Evolutionary conservation across 37 sponge, comb jelly and placozoan genomes (phyloP), one percentile per base, ranked within the genome.

Genomic region (Cliona cf. orientalis): DNA sequence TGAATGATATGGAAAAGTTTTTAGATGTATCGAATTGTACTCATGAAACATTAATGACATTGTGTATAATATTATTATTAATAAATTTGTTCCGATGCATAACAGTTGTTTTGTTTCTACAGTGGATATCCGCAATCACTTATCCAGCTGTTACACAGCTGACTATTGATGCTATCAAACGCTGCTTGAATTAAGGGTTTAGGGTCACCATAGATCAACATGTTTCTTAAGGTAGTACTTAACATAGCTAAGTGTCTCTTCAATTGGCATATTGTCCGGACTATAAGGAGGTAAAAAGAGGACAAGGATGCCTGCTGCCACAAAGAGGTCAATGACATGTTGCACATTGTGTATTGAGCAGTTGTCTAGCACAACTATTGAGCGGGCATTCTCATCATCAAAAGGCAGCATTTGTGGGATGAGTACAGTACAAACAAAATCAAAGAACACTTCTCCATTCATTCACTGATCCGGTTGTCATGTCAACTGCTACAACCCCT

Each of bases 351-450:
- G 70, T 42, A 69, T 43, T n/a, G 70, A 69, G 12, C 36, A 36
- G 40, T 69, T 69, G 70, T 69, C 70, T 43, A 69, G 36, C 21
- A 69, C 42, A 42, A 31, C 72, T 35, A 74, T 74, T 2, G 74
- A 83, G 42, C 34, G 72, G 21, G 45, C n/a, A 40, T 41, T 57
- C 14, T 23, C 56, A 22, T 59, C 75, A 74, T 74, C 59, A 74
- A 74, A 74, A 57, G 75, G 75, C 34, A 41, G 37, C 75, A 74
- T 74, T 36, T 74, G 37, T 58, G 75, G 75, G 35, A 71, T 45
- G 31, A 71, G n/a, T n/a, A n/a, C n/a, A n/a, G n/a, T n/a, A n/a
- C n/a, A n/a, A n/a, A n/a, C n/a, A n/a, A n/a, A n/a, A n/a, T n/a
- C n/a, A n/a, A n/a, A n/a, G n/a, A n/a, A n/a, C n/a, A n/a, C n/a